Conservation (phyloP, 2,888 invertebrate species). For the Corbicula japonica region DNA sequence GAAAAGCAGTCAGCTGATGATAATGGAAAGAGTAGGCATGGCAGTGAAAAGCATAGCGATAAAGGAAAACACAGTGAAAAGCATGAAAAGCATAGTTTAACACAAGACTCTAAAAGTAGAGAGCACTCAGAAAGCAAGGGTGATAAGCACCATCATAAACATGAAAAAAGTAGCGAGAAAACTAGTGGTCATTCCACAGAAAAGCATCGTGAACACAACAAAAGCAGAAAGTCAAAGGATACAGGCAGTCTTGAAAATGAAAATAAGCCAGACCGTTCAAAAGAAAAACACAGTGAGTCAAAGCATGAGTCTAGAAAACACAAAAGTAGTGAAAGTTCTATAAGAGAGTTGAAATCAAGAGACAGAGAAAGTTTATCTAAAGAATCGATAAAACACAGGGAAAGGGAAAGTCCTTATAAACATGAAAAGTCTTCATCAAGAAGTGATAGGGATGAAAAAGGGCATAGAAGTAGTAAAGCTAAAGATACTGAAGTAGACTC, state of each 20-base stretch:
- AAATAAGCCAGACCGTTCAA: slow-evolving; percentile 10
- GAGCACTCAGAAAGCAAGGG: background rate
- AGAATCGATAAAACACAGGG: no score
- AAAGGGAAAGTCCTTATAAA: no score
- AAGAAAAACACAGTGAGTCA: background rate
- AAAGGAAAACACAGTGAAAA: background rate
- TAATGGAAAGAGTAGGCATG: background rate
- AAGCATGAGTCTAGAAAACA: slow-evolving; percentile 1
- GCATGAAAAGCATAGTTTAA: background rate
- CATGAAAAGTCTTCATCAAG: no score
- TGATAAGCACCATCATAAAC: background rate
- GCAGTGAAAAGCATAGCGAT: background rate
- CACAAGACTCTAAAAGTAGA: background rate
- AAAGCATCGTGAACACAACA: no score
- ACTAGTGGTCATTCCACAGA: slow-evolving; percentile 6
- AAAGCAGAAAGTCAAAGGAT: no score
- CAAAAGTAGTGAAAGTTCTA: slow-evolving; percentile 3
- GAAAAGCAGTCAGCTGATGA: slow-evolving; percentile 9
- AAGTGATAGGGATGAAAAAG: no score
- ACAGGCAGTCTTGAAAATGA: no score
- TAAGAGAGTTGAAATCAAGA: slow-evolving; percentile 3
- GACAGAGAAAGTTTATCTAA: no score
- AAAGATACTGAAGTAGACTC: no score
- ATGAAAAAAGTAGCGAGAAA: background rate
- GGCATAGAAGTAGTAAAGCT: no score